A percentile compares a stretch with the other conserved stretches of the same genome.
phyloP scores from a whole-genome alignment of 2,113 vertebrate genomes.

The Tachysurus fulvidraco region DNA sequence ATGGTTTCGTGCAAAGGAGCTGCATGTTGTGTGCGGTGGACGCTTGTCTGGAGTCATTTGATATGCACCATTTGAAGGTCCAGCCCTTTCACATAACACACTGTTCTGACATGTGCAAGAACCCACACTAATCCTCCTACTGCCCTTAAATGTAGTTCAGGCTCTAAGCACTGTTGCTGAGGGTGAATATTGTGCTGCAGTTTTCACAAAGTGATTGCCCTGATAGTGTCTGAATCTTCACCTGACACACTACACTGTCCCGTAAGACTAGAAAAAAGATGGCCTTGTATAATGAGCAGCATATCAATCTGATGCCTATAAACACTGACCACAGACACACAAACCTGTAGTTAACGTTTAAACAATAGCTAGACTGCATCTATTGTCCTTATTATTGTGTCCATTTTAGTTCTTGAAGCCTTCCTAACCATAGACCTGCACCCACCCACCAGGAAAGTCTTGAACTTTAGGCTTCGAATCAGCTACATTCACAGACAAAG shows the following conservation, averaged over 20 bases:
- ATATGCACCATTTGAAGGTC: conserved; percentile 66
- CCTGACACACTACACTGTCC: background rate
- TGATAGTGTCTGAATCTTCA: conserved; percentile 14
- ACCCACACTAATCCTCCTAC: conserved; percentile 29
- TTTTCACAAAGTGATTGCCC: conserved; percentile 13
- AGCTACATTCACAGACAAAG: conserved; percentile 50
- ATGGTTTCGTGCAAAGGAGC: conserved; percentile 59
- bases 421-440: conserved; percentile 53
- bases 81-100: conserved; percentile 56
- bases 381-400: conserved; percentile 31
- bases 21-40: conserved; percentile 60
- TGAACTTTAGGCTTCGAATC: conserved; percentile 36
- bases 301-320: conserved; percentile 14
- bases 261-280: background rate
- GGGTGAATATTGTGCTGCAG: background rate
- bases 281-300: background rate
- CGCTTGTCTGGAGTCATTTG: conserved; percentile 63
- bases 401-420: conserved; percentile 11
- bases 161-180: conserved; percentile 10
- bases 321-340: conserved; percentile 25
- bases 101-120: conserved; percentile 56
- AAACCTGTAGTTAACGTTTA: conserved; percentile 17
- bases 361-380: conserved; percentile 19
- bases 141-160: conserved; percentile 39
- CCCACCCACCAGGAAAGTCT: conserved; percentile 54